These are phyloP conservation scores for Oryzias melastigma DNA, from an alignment of 2,113 vertebrate genomes.

Conservation along the genomic window DNA sequence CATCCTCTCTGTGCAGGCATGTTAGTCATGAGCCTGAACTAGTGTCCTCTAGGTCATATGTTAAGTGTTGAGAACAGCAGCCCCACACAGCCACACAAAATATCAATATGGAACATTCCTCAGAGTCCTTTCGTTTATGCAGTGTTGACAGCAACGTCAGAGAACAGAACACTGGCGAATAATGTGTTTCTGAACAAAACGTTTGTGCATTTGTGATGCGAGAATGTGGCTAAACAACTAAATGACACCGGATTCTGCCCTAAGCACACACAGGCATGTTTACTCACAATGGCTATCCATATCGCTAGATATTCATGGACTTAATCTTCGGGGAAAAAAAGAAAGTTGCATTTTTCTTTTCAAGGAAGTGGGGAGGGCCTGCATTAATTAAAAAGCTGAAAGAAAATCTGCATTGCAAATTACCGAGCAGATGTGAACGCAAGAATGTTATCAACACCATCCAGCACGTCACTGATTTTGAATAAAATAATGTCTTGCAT, in stretches of 20 bases:
- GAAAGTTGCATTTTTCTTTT: too few relatives aligned
- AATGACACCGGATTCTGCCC: not conserved
- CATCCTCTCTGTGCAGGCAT: constrained; percentile 37
- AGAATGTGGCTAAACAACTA: not conserved
- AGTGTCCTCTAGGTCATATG: constrained; percentile 51
- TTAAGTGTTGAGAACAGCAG: constrained; percentile 53
- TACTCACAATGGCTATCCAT: not conserved
- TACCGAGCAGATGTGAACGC: too few relatives aligned
- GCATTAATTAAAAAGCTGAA: too few relatives aligned
- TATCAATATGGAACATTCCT: constrained; percentile 52
- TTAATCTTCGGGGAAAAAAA: not conserved
- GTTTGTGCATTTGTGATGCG: constrained; percentile 11
- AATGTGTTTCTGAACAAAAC: constrained; percentile 8
- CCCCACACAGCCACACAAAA: constrained; percentile 46
- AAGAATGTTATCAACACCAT: too few relatives aligned
- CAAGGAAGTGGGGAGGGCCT: too few relatives aligned
- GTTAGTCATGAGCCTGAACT: constrained; percentile 52
- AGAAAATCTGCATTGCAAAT: too few relatives aligned
- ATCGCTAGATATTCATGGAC: not conserved
- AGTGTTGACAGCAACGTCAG: constrained; percentile 4
- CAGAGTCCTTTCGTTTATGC: constrained; percentile 12
- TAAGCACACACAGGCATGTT: not conserved
- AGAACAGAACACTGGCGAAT: constrained; percentile 32
- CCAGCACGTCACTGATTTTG: too few relatives aligned
- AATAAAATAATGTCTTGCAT: too few relatives aligned